Evolutionary conservation across 2,888 invertebrate genomes (phyloP).

Genomic region (Cremastobaeus sp.): DNA sequence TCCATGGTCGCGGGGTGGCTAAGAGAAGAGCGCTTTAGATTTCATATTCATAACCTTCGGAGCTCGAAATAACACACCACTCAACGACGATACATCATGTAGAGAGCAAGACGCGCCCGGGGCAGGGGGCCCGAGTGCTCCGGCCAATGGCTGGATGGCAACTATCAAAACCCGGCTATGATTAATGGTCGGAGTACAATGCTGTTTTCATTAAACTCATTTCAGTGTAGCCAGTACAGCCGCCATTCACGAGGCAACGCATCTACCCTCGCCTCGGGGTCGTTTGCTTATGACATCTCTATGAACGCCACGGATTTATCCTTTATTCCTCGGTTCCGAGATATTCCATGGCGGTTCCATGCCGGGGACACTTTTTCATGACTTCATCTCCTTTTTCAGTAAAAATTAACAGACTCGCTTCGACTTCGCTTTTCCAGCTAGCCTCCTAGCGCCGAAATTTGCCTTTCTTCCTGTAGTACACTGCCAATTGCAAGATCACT

Average conservation of each 20-base stretch:
- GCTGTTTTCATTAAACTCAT: constrained; percentile 78
- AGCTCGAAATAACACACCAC: constrained; percentile 66
- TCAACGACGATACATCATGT: constrained; percentile 73
- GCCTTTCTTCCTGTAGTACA: no score
- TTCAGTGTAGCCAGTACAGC: constrained; percentile 71
- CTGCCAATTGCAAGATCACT: no score
- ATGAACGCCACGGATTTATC: constrained; percentile 61
- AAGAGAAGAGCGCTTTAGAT: constrained; percentile 66
- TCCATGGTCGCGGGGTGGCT: constrained; percentile 55
- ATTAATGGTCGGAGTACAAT: constrained; percentile 77
- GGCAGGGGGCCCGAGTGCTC: constrained; percentile 47
- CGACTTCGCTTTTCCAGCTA: no score
- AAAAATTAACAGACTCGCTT: no score
- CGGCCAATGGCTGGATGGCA: constrained; percentile 70
- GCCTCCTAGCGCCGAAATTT: no score
- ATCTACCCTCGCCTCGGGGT: constrained; percentile 67
- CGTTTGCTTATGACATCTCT: constrained; percentile 74
- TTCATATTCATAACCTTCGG: constrained; percentile 70
- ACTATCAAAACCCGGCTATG: constrained; percentile 76
- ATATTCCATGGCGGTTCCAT: no score
- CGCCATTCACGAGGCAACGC: constrained; percentile 65
- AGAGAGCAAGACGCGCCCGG: constrained; percentile 56
- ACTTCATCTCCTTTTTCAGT: no score
- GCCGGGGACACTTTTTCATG: no score
- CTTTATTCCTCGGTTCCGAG: constrained; percentile 3